These are phyloP conservation scores for Mus spretus DNA, from an alignment of 2,797 vertebrate species.

Conservation along the genomic window DNA sequence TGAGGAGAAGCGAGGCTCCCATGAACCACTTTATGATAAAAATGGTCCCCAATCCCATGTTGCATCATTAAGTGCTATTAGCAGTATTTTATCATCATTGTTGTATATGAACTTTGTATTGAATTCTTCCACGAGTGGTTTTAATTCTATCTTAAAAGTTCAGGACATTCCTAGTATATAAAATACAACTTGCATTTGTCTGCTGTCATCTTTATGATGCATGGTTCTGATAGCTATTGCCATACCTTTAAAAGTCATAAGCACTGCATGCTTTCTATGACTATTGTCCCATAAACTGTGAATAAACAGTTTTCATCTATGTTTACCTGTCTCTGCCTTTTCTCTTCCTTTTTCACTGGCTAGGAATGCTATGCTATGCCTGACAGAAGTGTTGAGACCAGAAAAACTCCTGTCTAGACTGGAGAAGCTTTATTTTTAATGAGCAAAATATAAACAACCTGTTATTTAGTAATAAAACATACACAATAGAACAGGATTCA, in stretches of 20 bases:
- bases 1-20: background rate
- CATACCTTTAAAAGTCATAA: background rate
- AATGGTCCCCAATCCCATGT: background rate
- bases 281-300: background rate
- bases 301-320: background rate
- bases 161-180: background rate
- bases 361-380: background rate
- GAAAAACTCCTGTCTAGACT: background rate
- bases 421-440: conserved; percentile 17
- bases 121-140: background rate
- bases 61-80: background rate
- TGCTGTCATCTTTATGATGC: background rate
- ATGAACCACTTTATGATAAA: background rate
- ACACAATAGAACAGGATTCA: background rate
- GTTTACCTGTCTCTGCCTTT: background rate
- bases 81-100: background rate
- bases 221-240: background rate
- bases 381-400: background rate
- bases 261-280: background rate
- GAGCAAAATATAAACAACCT: background rate
- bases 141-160: background rate
- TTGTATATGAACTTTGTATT: background rate
- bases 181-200: background rate
- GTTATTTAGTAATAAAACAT: background rate
- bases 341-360: background rate